phyloP scores from a whole-genome alignment of 1,140 invertebrate species.

The Atta colombica region DNA sequence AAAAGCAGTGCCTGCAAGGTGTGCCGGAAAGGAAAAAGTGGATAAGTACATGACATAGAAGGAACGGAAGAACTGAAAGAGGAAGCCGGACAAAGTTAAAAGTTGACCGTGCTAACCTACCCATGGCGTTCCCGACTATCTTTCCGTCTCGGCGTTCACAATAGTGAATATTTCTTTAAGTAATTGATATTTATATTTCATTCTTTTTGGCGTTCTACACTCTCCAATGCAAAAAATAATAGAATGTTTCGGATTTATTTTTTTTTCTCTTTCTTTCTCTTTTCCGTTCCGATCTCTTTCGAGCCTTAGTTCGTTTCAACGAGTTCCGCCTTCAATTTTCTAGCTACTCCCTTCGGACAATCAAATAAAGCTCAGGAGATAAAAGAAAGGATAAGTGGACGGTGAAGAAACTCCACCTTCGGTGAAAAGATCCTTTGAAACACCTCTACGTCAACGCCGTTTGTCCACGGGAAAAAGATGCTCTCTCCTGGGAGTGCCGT shows the following conservation, averaged over 20 bases:
- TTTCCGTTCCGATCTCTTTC: neutral
- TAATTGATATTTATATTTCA: conserved; percentile 19
- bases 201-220: neutral
- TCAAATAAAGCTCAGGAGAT: conserved; percentile 71
- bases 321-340: conserved; percentile 43
- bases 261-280: neutral
- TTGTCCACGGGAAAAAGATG: conserved; percentile 52
- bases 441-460: conserved; percentile 53
- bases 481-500: conserved; percentile 52
- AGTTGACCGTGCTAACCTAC: conserved; percentile 48
- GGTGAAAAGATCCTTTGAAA: conserved; percentile 60
- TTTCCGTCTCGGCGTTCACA: neutral
- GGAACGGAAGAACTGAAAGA: neutral
- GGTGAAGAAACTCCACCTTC: conserved; percentile 36
- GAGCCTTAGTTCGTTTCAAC: conserved; percentile 36
- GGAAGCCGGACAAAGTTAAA: conserved; percentile 53
- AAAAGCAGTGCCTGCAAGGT: conserved; percentile 56
- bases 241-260: neutral
- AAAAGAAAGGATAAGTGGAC: conserved; percentile 66
- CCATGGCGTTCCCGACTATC: conserved; percentile 22
- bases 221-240: conserved; percentile 41
- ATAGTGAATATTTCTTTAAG: conserved; percentile 19
- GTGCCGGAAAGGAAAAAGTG: conserved; percentile 28
- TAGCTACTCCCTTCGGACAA: conserved; percentile 51
- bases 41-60: conserved; percentile 37